phyloP scores from a whole-genome alignment of 92 coral and sea anemone genomes.

The Epizoanthus scotinus region DNA sequence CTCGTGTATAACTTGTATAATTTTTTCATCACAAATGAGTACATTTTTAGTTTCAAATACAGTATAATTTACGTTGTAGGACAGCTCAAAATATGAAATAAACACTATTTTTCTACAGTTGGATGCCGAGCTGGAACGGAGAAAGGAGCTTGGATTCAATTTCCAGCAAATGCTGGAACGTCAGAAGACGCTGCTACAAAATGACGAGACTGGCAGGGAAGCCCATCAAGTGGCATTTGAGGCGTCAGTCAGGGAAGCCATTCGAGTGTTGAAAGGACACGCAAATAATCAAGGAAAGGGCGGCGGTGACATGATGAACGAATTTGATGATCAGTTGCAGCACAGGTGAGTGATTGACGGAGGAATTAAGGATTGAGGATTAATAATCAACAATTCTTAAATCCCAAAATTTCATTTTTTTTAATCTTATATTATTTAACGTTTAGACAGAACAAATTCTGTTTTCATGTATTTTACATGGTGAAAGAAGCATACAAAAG shows the following conservation, averaged over 20 bases:
- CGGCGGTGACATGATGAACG: slow-evolving; percentile 57
- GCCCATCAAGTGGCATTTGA: slow-evolving; percentile 92
- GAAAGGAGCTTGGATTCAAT: slow-evolving; percentile 93
- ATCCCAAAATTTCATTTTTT: no score
- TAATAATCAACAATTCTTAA: no score
- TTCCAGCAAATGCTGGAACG: slow-evolving; percentile 91
- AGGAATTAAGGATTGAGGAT: neutral
- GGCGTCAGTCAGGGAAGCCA: slow-evolving; percentile 84
- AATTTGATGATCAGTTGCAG: slow-evolving; percentile 78
- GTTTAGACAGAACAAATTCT: no score
- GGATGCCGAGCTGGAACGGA: slow-evolving; percentile 90
- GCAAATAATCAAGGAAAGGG: slow-evolving; percentile 62
- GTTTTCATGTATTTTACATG: no score
- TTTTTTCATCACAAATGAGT: neutral
- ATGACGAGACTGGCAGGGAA: slow-evolving; percentile 93
- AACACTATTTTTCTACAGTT: slow-evolving; percentile 56
- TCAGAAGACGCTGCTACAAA: slow-evolving; percentile 74
- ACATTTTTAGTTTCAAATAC: no score
- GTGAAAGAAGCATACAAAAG: no score
- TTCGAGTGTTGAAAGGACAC: slow-evolving; percentile 82
- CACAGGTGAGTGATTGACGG: slow-evolving; percentile 64
- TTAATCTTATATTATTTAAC: no score
- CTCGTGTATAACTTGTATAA: neutral
- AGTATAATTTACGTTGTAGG: no score
- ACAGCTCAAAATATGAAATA: neutral